phyloP scores from a whole-genome alignment of 1,140 invertebrate genomes.

The Caenorhabditis remanei region DNA sequence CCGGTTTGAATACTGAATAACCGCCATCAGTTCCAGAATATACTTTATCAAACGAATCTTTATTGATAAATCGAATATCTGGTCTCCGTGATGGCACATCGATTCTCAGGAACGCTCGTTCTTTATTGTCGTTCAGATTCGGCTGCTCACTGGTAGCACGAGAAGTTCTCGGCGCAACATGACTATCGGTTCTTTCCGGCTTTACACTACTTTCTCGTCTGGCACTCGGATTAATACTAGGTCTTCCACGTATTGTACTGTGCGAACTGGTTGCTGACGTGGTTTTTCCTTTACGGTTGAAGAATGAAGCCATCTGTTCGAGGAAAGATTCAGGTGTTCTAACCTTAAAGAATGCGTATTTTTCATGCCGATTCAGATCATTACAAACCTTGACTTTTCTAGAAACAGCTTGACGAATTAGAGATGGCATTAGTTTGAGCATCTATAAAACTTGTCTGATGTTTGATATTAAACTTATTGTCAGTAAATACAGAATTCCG shows the following conservation, averaged over 20 bases:
- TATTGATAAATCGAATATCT: neutral
- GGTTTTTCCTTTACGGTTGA: neutral
- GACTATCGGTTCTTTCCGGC: neutral
- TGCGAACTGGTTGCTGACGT: slow-evolving; percentile 14
- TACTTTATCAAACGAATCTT: neutral
- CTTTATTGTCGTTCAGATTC: too few species aligned
- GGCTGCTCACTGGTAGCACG: neutral
- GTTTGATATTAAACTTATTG: too few species aligned
- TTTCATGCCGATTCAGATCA: neutral
- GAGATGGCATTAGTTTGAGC: neutral
- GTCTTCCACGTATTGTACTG: slow-evolving; percentile 36
- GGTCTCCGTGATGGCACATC: neutral
- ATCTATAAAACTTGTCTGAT: too few species aligned
- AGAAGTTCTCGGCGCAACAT: neutral
- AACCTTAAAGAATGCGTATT: neutral
- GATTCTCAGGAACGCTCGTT: neutral
- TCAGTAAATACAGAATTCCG: too few species aligned
- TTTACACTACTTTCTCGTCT: slow-evolving; percentile 11
- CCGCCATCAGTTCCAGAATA: neutral
- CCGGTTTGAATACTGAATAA: slow-evolving; percentile 10
- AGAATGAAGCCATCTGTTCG: neutral
- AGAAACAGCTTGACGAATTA: neutral
- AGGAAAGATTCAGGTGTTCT: slow-evolving; percentile 9
- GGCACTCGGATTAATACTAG: neutral
- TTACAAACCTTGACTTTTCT: neutral